A percentile compares a stretch with the other conserved stretches of the same genome.
These are phyloP conservation scores for Arothron firmamentum DNA, from an alignment of 2,113 vertebrate species.

Conservation along the genomic window DNA sequence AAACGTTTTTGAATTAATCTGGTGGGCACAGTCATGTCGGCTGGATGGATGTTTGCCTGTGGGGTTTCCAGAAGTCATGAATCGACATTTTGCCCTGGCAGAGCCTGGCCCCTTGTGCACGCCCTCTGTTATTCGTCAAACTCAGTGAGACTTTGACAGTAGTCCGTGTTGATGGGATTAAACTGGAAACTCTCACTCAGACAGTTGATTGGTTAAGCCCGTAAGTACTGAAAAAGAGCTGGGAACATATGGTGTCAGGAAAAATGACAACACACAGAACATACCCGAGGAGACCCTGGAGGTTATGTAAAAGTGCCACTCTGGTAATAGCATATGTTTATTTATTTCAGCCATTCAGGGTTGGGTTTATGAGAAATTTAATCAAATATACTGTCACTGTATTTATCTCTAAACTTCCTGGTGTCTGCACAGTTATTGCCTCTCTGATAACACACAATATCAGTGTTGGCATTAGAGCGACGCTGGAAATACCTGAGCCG, in stretches of 20 bases:
- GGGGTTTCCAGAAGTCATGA: slow-evolving; percentile 47
- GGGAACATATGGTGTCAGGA: slow-evolving; percentile 30
- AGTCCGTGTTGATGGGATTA: slow-evolving; percentile 62
- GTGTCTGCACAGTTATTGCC: not conserved
- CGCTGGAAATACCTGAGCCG: slow-evolving; percentile 1
- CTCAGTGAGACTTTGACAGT: slow-evolving; percentile 49
- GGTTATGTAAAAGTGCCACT: not conserved
- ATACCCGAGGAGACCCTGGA: not conserved
- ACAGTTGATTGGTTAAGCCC: slow-evolving; percentile 49
- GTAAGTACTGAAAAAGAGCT: slow-evolving; percentile 43
- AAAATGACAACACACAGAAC: slow-evolving; percentile 22
- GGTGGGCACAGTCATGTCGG: slow-evolving; percentile 37
- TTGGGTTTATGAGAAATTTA: not conserved
- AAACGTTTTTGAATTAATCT: slow-evolving; percentile 45
- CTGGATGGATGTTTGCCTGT: slow-evolving; percentile 28
- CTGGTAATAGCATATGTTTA: not conserved
- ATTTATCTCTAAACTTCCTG: not conserved
- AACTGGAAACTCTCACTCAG: slow-evolving; percentile 39
- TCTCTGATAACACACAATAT: too few relatives aligned
- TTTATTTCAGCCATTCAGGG: not conserved
- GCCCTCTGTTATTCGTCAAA: slow-evolving; percentile 46
- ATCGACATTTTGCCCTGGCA: slow-evolving; percentile 49
- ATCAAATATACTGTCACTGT: not conserved
- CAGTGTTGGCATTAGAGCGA: too few relatives aligned
- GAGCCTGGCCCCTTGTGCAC: slow-evolving; percentile 31